Evolutionary conservation across 1,140 invertebrate species (phyloP), one percentile per base, ranked within the genome.

Genomic region (Brachionus paranguensis): DNA sequence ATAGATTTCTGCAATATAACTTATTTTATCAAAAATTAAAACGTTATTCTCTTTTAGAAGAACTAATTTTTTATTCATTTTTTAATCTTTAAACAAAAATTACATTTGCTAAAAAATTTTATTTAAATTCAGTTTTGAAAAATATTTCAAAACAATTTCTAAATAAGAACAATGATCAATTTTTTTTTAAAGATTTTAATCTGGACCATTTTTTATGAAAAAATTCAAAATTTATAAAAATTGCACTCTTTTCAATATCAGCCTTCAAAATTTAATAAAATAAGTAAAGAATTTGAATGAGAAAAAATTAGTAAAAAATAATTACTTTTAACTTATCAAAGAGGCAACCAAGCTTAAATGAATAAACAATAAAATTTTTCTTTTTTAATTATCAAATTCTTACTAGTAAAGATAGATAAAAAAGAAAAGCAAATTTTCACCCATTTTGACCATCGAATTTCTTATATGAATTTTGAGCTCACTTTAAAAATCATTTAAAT

Each of bases 361-460:
- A 60, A 60, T 14, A 5, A 47, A 47, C 45, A 37, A 37, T 37
- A 37, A 37, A 6, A 37, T 37, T 37, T 6, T 3, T 37, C 4
- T 37, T 37, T 37, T 37, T 37, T 37, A 3, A 20, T 6, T 47
- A 60, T 17, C 0, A 50, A 27, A 81, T 14, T 27, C 17, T 81
- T 64, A 81, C 78, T 68, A 81, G 24, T 81, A 81, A 14, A 81
- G 24, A 60, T 64, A 81, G 3, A 81, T 33, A 37, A 81, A 81
- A 68, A 81, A 81, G 43, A 64, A 81, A 1, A 81, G 10, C 29
- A 81, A 64, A 43, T 64, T 53, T 47, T 81, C 37, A n/a, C 50
- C 78, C n/a, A 81, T 17, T 81, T 81, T 81, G 3, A 81, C n/a
- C 53, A 81, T 64, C 37, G 78, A 81, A 37, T 64, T 68, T 33